Base-by-base conservation (phyloP, 2,113 vertebrate genomes). In the Corythoichthys intestinalis region DNA sequence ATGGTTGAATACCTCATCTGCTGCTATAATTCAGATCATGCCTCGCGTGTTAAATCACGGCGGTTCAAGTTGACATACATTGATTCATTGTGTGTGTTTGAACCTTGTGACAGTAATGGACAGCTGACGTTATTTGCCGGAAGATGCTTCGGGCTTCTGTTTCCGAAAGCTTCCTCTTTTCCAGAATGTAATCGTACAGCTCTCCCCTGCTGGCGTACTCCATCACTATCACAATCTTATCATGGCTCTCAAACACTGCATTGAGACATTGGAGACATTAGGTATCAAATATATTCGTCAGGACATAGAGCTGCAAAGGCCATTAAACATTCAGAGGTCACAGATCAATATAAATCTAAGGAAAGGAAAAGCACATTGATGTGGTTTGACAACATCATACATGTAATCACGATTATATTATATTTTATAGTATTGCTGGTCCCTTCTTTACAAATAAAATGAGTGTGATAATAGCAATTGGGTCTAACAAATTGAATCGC, bases 171-270 rank as follows among this genome's bases (percentile, higher is more conserved):
- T 80, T 84, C 63, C 82, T 78, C 65, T 82, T 91, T 69, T 90
- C 82, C 69, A 91, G 90, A 71, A 94, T 89, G 74, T 92, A 92
- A 73, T 93, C 93, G 6, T 93, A 94, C 48, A 94, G 85, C 83
- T 94, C 93, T 65, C 93, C 93, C 52, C 87, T 87, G 77, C 90
- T 92, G 78, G 91, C 92, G 17, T 88, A 93, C 79, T 94, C 93
- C 93, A 94, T 93, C 83, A 94, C 92, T 4, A 94, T 93, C 81
- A 94, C 91, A 1, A 94, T 93, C 83, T 93, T 93, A 71, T 93
- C 92, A 50, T 89, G 83, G 78, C 91, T 93, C 85, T 94, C 92
- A 66, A 94, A 94, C 79, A 94, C 93, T 94, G 84, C 57, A 65
- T 12, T 11, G 68, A 57, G 9, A 74, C 67, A 76, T 11, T 66